Conservation (phyloP, 2,113 vertebrate genomes). For the Antechinus stuartii region DNA sequence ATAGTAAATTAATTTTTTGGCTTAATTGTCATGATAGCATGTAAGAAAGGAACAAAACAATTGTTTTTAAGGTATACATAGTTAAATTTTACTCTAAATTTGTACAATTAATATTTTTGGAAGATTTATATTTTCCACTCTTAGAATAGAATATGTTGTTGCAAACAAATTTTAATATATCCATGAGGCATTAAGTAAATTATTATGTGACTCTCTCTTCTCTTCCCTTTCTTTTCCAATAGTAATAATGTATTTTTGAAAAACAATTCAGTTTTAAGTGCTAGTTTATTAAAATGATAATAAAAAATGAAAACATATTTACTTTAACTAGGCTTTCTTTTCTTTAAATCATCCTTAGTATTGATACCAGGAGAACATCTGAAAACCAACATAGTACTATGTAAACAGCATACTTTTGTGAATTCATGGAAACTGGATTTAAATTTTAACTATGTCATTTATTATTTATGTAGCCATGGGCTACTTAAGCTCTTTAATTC, state of each 20-base stretch:
- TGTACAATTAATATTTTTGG: not conserved
- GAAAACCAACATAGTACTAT: not conserved
- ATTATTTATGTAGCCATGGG: not conserved
- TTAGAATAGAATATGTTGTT: constrained; percentile 53
- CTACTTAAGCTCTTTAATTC: not conserved
- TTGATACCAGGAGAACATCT: not conserved
- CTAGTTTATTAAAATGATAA: constrained; percentile 30
- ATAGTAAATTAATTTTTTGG: not conserved
- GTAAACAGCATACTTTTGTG: not conserved
- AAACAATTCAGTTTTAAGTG: not conserved
- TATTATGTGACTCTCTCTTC: constrained; percentile 41
- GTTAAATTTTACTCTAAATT: not conserved
- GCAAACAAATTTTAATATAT: constrained; percentile 2
- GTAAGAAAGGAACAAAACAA: not conserved
- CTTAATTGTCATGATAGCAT: not conserved
- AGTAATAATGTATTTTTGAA: not conserved
- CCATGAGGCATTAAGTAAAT: constrained; percentile 28
- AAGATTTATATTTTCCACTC: not conserved
- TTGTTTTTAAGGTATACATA: not conserved
- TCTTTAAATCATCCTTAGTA: constrained; percentile 61
- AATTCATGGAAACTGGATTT: not conserved
- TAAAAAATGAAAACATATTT: constrained; percentile 64
- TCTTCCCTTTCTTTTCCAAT: not conserved
- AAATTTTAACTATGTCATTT: not conserved
- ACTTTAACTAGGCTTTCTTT: constrained; percentile 54